Percentiles rank a stretch among this genome's conserved stretches.
Conservation (phyloP, 2,113 vertebrate species). For the Guaruba guarouba region DNA sequence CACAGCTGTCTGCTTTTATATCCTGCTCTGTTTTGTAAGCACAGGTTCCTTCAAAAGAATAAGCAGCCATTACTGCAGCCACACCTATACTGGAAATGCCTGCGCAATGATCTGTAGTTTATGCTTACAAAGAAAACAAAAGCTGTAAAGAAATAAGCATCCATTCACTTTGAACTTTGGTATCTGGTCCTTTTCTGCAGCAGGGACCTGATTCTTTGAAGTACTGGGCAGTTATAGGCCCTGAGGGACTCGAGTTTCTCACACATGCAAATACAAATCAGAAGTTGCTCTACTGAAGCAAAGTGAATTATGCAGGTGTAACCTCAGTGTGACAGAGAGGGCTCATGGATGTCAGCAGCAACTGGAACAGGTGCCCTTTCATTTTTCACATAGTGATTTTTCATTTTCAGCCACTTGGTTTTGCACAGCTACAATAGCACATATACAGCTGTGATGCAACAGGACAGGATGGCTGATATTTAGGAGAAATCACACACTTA, state of each 20-base stretch:
- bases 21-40: background rate
- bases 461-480: slow-evolving; percentile 44
- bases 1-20: background rate
- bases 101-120: slow-evolving; percentile 23
- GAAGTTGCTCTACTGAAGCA: background rate
- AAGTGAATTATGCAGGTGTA: slow-evolving; percentile 33
- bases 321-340: background rate
- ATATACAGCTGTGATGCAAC: background rate
- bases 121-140: background rate
- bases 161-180: background rate
- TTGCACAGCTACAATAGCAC: background rate
- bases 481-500: slow-evolving; percentile 50
- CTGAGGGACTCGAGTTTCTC: background rate
- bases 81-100: slow-evolving; percentile 60
- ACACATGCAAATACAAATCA: slow-evolving; percentile 42
- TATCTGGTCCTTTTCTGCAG: slow-evolving; percentile 23
- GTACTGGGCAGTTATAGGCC: background rate
- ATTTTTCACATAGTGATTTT: slow-evolving; percentile 25
- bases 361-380: slow-evolving; percentile 26
- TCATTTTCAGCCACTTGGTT: slow-evolving; percentile 28
- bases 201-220: background rate
- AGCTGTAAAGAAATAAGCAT: background rate
- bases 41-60: background rate
- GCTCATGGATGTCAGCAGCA: background rate
- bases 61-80: slow-evolving; percentile 43